These are phyloP conservation scores for Cyprinodon brontotheroides DNA, from an alignment of 2,113 vertebrate species.

Conservation along the genomic window DNA sequence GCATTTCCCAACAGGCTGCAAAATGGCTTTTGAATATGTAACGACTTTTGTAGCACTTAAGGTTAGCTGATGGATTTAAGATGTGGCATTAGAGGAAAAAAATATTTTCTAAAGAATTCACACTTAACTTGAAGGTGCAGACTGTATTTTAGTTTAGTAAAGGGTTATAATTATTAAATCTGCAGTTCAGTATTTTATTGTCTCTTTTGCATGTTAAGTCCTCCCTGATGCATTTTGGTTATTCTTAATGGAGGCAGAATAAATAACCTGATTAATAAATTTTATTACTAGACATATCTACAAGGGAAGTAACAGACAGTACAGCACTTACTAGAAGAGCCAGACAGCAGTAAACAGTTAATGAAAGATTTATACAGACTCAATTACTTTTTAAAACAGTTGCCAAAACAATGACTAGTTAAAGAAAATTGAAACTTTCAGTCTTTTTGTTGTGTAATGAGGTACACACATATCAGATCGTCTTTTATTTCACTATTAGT, in stretches of 20 bases:
- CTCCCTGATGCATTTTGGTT: too few species aligned
- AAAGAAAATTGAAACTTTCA: background rate
- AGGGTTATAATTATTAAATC: background rate
- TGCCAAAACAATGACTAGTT: background rate
- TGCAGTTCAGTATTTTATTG: too few species aligned
- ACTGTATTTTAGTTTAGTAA: background rate
- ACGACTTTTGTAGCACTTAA: slow-evolving; percentile 28
- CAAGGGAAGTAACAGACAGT: background rate
- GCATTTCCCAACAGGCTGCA: slow-evolving; percentile 36
- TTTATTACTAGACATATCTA: background rate
- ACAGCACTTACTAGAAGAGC: background rate
- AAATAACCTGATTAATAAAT: background rate
- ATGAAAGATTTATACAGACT: background rate
- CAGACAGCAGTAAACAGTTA: background rate
- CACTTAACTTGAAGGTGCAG: background rate
- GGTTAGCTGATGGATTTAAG: slow-evolving; percentile 10
- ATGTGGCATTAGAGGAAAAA: background rate
- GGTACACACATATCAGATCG: background rate
- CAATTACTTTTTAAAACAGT: background rate
- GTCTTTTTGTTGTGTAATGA: background rate
- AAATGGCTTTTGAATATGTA: slow-evolving; percentile 41
- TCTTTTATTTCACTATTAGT: background rate
- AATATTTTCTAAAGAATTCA: background rate
- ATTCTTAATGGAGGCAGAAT: background rate
- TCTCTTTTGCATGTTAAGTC: too few species aligned